Evolutionary conservation across 2,888 invertebrate species (phyloP), one percentile per base, ranked within the genome.

Genomic region (Tetragonula carbonaria): DNA sequence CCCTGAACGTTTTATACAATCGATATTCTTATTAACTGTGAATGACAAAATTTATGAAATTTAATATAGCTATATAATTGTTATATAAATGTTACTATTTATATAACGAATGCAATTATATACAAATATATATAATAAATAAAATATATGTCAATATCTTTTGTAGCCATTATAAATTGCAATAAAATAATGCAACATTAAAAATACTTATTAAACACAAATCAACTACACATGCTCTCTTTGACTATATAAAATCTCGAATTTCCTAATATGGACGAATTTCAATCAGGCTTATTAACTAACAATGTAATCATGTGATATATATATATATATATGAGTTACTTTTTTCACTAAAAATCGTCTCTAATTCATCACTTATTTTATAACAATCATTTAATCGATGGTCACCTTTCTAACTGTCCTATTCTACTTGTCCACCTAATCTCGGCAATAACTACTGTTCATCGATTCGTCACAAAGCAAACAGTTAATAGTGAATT

Each of bases 401-500:
- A 50, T 33, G 57, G 6, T n/a, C 11, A 16, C 57, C 33, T 23
- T 33, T 21, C 23, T 13, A n/a, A 53, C 38, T 13, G 53, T 63
- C 28, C 53, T 62, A 21, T 63, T 77, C 62, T 38, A 71, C 53
- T 63, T 72, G 55, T 28, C 21, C 18, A 59, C 28, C 13, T 51
- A 76, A 50, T 59, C 68, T 57, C n/a, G 2, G 33, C n/a, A 11
- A 38, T 13, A 23, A 23, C 23, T 4, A 28, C 14, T 23, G 59
- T 45, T 73, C 28, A 21, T 28, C 28, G 62, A 73, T 38, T 45
- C 68, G 8, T 2, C 13, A 5, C 53, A 28, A 51, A 28, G 4
- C 59, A n/a, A 51, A 57, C 18, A 57, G 45, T 28, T 62, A 67
- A 80, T 76, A 65, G 16, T 8, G 67, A 71, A 74, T 53, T 67